Evolutionary conservation across 2,113 vertebrate species (phyloP), one percentile per base, ranked within the genome.

Genomic region (Heliornis fulica): DNA sequence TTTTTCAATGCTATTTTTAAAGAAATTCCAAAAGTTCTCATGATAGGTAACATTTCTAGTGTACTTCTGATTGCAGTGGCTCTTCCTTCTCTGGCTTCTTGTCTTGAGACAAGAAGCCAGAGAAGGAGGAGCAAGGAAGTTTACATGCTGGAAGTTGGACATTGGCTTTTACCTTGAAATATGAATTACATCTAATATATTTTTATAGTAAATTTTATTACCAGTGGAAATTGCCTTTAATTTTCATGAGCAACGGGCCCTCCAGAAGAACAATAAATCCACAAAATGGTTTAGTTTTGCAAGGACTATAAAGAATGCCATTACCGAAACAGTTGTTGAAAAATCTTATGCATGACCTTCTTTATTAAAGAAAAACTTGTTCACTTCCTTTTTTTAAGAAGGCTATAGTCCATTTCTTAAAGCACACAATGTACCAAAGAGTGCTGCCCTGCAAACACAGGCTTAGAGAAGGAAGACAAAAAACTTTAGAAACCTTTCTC

Each of bases 181-280:
- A 56, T 28, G 22, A 89, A 51, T 81, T 51, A 48, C 8, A 59
- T 22, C 7, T 54, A 76, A 71, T 50, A 23, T 75, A 64, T 50
- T 94, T 95, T 78, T 82, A 56, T 31, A 51, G 34, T 51, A 63
- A 71, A 83, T 83, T 93, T 95, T 92, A 86, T 68, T 93, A 23
- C 14, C 6, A 38, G 21, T 78, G 32, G 46, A 91, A 95, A 84
- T 68, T 78, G 34, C 4, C 61, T 83, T 96, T 83, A 76, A 86
- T 85, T 93, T 93, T 80, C 59, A 59, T 59, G 38, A 81, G 41
- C 53, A 80, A 40, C 19, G 57, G 36, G 59, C 41, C 32, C 38
- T 86, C 85, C 60, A 75, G 72, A 77, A 65, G 76, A 84, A 70
- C 18, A 70, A 54, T 84, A 96, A 89, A 93, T 93, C 32, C 32